Conservation (phyloP, 1,140 invertebrate genomes). For the Leptopilina boulardi region DNA sequence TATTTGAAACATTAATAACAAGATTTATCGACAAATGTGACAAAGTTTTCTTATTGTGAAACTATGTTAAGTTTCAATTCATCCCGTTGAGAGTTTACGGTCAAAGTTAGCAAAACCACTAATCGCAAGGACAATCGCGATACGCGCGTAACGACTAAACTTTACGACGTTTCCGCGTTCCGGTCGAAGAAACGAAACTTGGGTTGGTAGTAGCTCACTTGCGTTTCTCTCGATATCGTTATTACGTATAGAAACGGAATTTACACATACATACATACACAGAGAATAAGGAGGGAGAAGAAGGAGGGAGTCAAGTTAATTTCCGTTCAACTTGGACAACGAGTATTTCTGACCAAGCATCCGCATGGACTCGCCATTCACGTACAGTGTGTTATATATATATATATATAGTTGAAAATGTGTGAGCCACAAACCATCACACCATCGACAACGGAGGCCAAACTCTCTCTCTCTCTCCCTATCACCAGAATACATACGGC, state of each 20-base stretch:
- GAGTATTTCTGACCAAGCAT: constrained; percentile 39
- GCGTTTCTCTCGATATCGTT: too few species aligned
- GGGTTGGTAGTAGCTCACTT: not conserved
- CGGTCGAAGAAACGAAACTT: constrained; percentile 28
- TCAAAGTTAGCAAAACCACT: not conserved
- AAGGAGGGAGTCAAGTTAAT: constrained; percentile 39
- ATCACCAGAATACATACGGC: constrained; percentile 46
- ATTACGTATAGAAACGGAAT: too few species aligned
- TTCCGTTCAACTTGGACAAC: constrained; percentile 44
- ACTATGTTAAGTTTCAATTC: constrained; percentile 15
- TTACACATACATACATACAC: too few species aligned
- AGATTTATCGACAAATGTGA: not conserved
- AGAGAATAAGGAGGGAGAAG: too few species aligned
- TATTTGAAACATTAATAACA: not conserved
- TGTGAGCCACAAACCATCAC: not conserved
- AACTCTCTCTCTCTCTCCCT: constrained; percentile 41
- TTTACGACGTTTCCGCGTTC: constrained; percentile 21
- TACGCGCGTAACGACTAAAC: constrained; percentile 22
- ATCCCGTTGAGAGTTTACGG: constrained; percentile 1
- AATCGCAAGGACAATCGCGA: constrained; percentile 23
- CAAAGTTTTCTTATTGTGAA: not conserved
- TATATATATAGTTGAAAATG: not conserved
- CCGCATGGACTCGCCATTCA: constrained; percentile 22
- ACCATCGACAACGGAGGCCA: constrained; percentile 15
- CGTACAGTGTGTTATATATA: not conserved